Percentiles rank a stretch among this genome's conserved stretches.
These are phyloP conservation scores for Psilopogon haemacephalus DNA, from an alignment of 2,113 vertebrate species.

Conservation along the genomic window DNA sequence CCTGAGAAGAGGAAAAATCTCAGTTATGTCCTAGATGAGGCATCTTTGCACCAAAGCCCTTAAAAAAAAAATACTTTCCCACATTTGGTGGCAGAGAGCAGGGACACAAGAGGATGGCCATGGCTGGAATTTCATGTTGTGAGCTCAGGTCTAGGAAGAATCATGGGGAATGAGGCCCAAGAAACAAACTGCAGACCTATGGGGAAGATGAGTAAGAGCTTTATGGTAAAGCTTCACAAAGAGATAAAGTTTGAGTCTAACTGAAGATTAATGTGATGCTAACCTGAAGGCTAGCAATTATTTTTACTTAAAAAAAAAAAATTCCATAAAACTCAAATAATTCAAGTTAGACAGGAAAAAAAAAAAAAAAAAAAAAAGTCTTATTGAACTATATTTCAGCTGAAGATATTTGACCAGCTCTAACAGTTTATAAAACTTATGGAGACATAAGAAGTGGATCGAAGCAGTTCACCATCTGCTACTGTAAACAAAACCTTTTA, in stretches of 20 bases:
- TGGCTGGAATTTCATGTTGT: background rate
- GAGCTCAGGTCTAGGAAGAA: background rate
- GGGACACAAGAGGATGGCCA: background rate
- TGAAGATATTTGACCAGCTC: background rate
- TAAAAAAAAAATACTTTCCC: background rate
- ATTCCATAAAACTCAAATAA: background rate
- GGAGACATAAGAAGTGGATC: background rate
- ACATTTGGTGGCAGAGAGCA: background rate
- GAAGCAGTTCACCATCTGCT: background rate
- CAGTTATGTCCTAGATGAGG: background rate
- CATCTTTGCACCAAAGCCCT: background rate
- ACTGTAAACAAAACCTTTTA: background rate
- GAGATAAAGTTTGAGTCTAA: background rate
- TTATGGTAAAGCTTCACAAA: background rate
- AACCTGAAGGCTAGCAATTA: background rate
- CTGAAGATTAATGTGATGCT: background rate
- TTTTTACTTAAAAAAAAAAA: background rate
- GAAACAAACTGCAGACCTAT: background rate
- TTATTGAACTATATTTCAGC: background rate
- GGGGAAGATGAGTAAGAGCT: background rate
- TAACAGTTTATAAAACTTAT: background rate
- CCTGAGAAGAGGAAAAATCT: background rate
- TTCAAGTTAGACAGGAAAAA: background rate
- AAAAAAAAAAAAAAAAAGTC: background rate
- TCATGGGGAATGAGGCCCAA: background rate